These are phyloP conservation scores for Scaptomyza reducta DNA, from an alignment of 2,888 invertebrate species.

Conservation along the genomic window DNA sequence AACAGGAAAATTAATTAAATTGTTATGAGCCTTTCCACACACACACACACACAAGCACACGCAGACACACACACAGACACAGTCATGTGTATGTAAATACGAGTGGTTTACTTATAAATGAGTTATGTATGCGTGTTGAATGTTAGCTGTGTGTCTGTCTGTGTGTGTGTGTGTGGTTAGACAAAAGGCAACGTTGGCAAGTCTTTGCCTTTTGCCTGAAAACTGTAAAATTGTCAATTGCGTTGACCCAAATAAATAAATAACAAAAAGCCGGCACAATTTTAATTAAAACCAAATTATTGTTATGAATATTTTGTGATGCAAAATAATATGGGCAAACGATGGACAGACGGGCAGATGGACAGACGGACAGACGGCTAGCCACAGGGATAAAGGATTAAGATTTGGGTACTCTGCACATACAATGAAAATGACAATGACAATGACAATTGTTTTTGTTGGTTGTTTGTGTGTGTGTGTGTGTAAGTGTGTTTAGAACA, in stretches of 20 bases:
- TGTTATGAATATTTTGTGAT: conserved; percentile 71
- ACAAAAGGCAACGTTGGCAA: conserved; percentile 29
- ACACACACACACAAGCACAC: background rate
- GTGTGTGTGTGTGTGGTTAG: conserved; percentile 3
- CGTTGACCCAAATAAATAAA: conserved; percentile 67
- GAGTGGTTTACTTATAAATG: conserved; percentile 36
- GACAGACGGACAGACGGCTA: conserved; percentile 4
- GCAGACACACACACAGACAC: background rate
- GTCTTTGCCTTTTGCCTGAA: conserved; percentile 17
- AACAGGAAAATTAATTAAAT: conserved; percentile 44
- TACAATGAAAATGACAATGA: conserved; percentile 14
- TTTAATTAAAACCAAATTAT: conserved; percentile 75
- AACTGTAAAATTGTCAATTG: conserved; percentile 56
- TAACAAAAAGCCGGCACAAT: conserved; percentile 53
- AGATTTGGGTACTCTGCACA: conserved; percentile 18
- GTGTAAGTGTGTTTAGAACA: conserved; percentile 28
- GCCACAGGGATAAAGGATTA: conserved; percentile 20
- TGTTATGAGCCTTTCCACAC: conserved; percentile 21
- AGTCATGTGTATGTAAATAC: background rate
- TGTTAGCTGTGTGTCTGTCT: background rate
- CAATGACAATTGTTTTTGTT: conserved; percentile 54
- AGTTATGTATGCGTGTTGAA: conserved; percentile 31
- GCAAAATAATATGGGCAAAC: conserved; percentile 46
- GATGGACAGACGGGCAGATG: conserved; percentile 5
- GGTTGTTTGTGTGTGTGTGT: conserved; percentile 17